These are phyloP conservation scores for Lepidurus apus DNA, from an alignment of 1,140 invertebrate genomes.

Conservation along the genomic window DNA sequence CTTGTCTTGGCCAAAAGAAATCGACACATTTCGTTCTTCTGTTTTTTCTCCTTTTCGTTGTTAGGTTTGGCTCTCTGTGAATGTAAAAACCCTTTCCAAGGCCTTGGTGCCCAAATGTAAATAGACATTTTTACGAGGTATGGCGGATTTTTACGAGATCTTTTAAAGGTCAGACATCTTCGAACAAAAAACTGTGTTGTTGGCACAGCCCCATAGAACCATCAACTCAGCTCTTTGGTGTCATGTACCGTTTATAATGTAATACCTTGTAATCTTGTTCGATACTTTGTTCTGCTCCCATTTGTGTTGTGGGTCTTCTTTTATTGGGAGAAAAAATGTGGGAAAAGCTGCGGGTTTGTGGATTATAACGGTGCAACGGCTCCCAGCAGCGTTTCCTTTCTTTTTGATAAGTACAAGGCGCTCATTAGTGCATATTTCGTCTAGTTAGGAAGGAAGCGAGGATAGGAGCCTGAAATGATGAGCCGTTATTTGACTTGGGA, in stretches of 20 bases:
- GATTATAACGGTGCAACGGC: background rate
- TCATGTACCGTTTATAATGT: background rate
- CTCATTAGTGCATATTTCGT: slow-evolving; percentile 19
- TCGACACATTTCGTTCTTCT: too few species aligned
- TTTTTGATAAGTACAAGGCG: slow-evolving; percentile 11
- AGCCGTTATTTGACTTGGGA: slow-evolving; percentile 10
- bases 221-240: background rate
- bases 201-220: background rate
- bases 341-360: background rate
- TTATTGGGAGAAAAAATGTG: too few species aligned
- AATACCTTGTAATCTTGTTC: slow-evolving; percentile 7
- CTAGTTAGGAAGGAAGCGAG: slow-evolving; percentile 17
- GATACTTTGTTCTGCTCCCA: background rate
- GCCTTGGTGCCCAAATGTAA: background rate
- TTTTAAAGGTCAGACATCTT: background rate
- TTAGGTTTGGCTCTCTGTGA: too few species aligned
- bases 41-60: too few species aligned
- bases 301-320: background rate
- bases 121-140: background rate
- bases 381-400: slow-evolving; percentile 1
- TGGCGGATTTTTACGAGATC: background rate
- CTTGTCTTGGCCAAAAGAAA: too few species aligned
- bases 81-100: background rate
- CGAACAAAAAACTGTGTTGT: background rate
- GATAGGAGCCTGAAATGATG: slow-evolving; percentile 13